Evolutionary conservation across 2,888 invertebrate genomes (phyloP).

Genomic region (Macrophya annulata): DNA sequence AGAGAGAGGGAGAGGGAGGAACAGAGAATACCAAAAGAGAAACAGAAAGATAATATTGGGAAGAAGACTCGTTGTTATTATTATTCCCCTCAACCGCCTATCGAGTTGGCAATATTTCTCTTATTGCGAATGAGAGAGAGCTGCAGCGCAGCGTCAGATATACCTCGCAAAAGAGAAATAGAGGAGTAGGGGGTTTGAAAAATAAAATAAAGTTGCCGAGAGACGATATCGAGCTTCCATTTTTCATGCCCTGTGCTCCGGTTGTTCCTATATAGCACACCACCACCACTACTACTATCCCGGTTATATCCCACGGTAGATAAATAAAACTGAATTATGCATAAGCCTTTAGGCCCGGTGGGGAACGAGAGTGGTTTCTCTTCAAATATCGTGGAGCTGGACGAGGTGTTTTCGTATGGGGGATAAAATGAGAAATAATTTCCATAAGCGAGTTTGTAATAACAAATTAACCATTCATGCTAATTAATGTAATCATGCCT

Average conservation of each 20-base stretch:
- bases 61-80: slow-evolving; percentile 32
- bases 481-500: slow-evolving; percentile 12
- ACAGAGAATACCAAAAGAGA: not conserved
- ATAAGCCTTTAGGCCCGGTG: slow-evolving; percentile 55
- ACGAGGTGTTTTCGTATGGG: not conserved
- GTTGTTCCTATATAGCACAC: slow-evolving; percentile 25
- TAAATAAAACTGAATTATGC: slow-evolving; percentile 63
- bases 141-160: not conserved
- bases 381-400: not conserved
- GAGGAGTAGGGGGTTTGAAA: not conserved
- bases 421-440: slow-evolving; percentile 23
- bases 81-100: not conserved
- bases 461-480: slow-evolving; percentile 34
- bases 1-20: not conserved
- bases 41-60: not conserved
- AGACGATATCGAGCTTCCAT: slow-evolving; percentile 52
- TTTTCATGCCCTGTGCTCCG: slow-evolving; percentile 47
- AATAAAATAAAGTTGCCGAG: slow-evolving; percentile 48
- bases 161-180: not conserved
- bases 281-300: not conserved
- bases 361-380: slow-evolving; percentile 36
- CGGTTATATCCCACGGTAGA: slow-evolving; percentile 16
- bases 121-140: slow-evolving; percentile 37
- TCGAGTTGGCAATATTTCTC: slow-evolving; percentile 36
- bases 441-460: not conserved